These are phyloP conservation scores for Lasius fuliginosus DNA, from an alignment of 2,888 invertebrate genomes.

Conservation along the genomic window DNA sequence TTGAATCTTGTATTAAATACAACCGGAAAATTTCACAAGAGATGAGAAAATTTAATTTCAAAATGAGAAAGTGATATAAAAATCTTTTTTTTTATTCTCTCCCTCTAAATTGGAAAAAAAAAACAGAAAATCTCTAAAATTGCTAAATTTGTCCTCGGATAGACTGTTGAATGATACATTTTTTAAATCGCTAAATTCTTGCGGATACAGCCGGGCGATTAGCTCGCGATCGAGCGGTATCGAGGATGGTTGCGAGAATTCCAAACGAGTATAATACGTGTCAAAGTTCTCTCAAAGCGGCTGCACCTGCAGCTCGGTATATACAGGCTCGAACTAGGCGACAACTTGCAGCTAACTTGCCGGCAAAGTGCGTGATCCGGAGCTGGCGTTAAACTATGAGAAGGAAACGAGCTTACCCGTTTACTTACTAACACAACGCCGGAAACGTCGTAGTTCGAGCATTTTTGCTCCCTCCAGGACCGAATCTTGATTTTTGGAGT, in stretches of 20 bases:
- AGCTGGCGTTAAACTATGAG: constrained; percentile 60
- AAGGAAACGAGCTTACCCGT: constrained; percentile 67
- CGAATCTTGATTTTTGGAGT: not conserved
- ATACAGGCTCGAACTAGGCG: constrained; percentile 65
- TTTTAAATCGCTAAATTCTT: not conserved
- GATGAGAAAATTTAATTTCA: constrained; percentile 44
- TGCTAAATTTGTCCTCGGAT: not conserved
- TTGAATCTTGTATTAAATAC: constrained; percentile 40
- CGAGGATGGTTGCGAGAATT: constrained; percentile 54
- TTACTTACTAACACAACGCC: constrained; percentile 41
- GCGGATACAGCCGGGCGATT: constrained; percentile 14
- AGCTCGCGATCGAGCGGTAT: constrained; percentile 58
- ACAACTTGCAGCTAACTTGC: constrained; percentile 75
- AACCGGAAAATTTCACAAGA: constrained; percentile 27
- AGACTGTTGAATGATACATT: not conserved
- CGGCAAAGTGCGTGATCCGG: constrained; percentile 76
- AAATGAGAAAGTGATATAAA: not conserved
- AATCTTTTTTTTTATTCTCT: not conserved
- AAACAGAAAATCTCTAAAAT: not conserved
- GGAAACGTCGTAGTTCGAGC: not conserved
- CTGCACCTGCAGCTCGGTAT: constrained; percentile 67
- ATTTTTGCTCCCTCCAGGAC: not conserved
- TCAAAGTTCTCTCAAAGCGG: constrained; percentile 79
- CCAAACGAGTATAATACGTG: constrained; percentile 80
- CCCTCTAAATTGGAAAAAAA: too few species aligned